phyloP scores from a whole-genome alignment of 1,140 invertebrate genomes.

The Drosophila ogumai region DNA sequence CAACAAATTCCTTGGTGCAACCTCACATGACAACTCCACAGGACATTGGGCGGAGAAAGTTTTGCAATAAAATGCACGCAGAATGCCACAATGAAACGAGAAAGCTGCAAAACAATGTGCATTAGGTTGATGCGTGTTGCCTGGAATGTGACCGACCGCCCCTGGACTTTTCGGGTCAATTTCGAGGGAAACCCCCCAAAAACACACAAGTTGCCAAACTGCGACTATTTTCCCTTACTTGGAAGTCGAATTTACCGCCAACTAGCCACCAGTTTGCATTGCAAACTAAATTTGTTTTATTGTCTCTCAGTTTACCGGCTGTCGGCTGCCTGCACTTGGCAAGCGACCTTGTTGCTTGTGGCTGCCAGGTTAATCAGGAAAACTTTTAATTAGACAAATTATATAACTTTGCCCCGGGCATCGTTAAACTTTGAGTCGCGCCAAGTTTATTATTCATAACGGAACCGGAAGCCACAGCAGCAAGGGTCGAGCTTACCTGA shows the following conservation, averaged over 20 bases:
- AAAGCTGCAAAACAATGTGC: slow-evolving; percentile 42
- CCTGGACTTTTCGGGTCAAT: slow-evolving; percentile 35
- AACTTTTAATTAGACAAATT: slow-evolving; percentile 77
- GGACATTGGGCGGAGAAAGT: slow-evolving; percentile 42
- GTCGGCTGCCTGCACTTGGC: slow-evolving; percentile 23
- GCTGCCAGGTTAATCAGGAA: slow-evolving; percentile 45
- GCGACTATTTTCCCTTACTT: slow-evolving; percentile 20
- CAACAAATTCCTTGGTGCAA: slow-evolving; percentile 16
- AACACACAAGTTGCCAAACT: slow-evolving; percentile 40
- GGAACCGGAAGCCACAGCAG: slow-evolving; percentile 36
- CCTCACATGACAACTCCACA: slow-evolving; percentile 36
- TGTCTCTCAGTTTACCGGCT: slow-evolving; percentile 13
- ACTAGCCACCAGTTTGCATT: slow-evolving; percentile 29
- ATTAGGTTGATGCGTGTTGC: slow-evolving; percentile 42
- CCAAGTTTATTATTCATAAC: slow-evolving; percentile 67
- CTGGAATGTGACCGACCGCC: slow-evolving; percentile 1
- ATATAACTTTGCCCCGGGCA: slow-evolving; percentile 59
- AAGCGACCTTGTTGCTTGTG: slow-evolving; percentile 43
- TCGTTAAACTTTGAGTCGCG: slow-evolving; percentile 45
- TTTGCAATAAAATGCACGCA: slow-evolving; percentile 61
- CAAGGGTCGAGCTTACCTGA: slow-evolving; percentile 38
- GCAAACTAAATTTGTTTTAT: slow-evolving; percentile 47
- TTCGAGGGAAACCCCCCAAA: slow-evolving; percentile 37
- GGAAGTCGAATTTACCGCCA: slow-evolving; percentile 6
- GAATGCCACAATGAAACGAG: slow-evolving; percentile 29